These are phyloP conservation scores for Nasonia giraulti DNA, from an alignment of 1,140 invertebrate species.

Conservation along the genomic window DNA sequence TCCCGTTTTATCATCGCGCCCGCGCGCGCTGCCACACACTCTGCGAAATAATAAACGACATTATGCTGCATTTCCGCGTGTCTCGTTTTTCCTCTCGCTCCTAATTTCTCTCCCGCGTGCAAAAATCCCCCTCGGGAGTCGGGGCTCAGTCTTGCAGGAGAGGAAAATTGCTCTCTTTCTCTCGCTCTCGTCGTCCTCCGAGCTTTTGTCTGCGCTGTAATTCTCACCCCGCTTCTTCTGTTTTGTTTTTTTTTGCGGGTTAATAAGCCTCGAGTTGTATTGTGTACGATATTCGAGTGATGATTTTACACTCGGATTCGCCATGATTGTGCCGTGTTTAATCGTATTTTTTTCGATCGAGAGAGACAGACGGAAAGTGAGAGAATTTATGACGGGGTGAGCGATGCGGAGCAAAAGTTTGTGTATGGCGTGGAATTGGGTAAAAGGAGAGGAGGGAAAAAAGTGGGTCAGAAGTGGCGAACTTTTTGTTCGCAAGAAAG, in stretches of 20 bases:
- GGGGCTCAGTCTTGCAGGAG: background rate
- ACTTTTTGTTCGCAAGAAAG: background rate
- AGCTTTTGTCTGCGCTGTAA: background rate
- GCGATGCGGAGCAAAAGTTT: background rate
- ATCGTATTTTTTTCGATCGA: background rate
- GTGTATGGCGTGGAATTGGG: background rate
- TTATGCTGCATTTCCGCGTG: background rate
- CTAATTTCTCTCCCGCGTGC: background rate
- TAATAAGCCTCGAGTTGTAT: background rate
- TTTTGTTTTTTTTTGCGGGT: background rate
- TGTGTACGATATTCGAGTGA: background rate
- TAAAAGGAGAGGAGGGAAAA: background rate
- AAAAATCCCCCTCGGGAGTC: background rate
- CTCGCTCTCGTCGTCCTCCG: no score
- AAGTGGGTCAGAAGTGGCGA: background rate
- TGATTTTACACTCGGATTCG: background rate
- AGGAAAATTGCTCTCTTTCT: background rate
- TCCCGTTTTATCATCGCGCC: background rate
- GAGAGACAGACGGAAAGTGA: background rate
- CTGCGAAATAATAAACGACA: background rate
- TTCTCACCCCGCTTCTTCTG: background rate
- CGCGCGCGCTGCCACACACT: background rate
- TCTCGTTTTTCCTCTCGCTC: background rate
- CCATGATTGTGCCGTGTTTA: background rate
- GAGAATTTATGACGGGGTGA: background rate